Conservation (phyloP, 2,888 invertebrate genomes). For the Anoncus sp. region DNA sequence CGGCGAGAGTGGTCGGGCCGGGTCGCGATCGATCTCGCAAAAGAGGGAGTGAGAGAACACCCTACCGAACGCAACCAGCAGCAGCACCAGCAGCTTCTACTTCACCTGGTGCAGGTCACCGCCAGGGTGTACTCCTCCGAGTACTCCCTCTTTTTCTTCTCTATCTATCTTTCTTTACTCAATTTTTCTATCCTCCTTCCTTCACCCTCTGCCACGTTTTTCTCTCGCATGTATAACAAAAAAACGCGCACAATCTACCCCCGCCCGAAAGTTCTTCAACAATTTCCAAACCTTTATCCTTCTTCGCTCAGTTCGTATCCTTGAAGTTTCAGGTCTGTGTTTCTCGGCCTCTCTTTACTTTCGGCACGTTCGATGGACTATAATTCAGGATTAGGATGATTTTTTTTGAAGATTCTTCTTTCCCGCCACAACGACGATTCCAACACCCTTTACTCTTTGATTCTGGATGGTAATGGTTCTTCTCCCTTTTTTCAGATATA, state of each 20-base stretch:
- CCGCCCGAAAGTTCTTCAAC: constrained; percentile 1
- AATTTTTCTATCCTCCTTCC: constrained; percentile 4
- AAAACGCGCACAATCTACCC: constrained; percentile 15
- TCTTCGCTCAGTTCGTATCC: constrained; percentile 6
- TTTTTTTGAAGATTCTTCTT: neutral
- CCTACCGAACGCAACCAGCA: constrained; percentile 59
- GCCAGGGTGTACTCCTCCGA: constrained; percentile 57
- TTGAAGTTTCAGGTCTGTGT: constrained; percentile 20
- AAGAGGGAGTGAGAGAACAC: constrained; percentile 64
- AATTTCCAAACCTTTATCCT: constrained; percentile 16
- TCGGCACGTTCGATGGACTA: neutral
- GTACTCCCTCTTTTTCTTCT: constrained; percentile 28
- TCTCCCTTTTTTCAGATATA: neutral
- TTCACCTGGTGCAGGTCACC: constrained; percentile 63
- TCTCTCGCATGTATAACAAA: constrained; percentile 23
- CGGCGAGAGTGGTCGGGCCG: constrained; percentile 61
- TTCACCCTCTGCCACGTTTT: constrained; percentile 25
- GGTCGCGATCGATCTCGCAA: constrained; percentile 66
- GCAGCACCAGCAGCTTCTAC: constrained; percentile 57
- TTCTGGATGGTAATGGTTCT: neutral
- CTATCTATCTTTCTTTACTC: neutral
- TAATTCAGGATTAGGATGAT: constrained; percentile 1
- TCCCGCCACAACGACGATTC: constrained; percentile 51
- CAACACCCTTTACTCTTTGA: constrained; percentile 9
- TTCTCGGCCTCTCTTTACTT: constrained; percentile 8